These are phyloP conservation scores for Galeopsomyia nigrocyanea DNA, from an alignment of 2,888 invertebrate species.

Conservation along the genomic window DNA sequence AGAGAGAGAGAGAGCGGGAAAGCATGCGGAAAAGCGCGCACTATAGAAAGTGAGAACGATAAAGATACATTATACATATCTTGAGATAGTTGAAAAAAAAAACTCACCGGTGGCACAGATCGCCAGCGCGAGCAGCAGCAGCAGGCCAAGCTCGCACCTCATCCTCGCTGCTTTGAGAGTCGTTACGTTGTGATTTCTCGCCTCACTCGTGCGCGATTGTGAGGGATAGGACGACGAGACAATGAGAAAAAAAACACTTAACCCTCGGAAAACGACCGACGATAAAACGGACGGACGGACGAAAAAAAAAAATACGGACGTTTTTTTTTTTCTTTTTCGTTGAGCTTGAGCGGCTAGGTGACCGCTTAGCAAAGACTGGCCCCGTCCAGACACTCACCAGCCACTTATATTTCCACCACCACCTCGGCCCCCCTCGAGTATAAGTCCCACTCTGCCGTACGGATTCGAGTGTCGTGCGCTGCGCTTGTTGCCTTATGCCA, in stretches of 20 bases:
- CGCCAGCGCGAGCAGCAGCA: constrained; percentile 59
- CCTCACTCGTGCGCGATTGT: no score
- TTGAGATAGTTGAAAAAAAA: background rate
- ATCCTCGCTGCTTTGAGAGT: constrained; percentile 53
- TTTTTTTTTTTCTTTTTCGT: no score
- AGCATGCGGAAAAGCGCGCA: background rate
- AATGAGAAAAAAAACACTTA: no score
- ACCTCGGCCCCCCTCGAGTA: constrained; percentile 41
- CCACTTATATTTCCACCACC: constrained; percentile 68
- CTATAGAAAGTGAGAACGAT: background rate
- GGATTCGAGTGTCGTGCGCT: background rate
- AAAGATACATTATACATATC: background rate
- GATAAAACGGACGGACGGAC: no score
- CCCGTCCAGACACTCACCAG: constrained; percentile 60
- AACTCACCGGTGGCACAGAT: constrained; percentile 60
- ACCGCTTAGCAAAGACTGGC: constrained; percentile 66
- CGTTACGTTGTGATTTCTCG: no score
- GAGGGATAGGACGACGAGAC: no score
- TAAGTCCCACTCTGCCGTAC: background rate
- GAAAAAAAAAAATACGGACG: no score
- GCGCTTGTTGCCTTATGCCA: background rate
- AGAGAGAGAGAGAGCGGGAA: background rate
- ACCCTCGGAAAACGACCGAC: no score
- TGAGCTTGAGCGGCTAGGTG: constrained; percentile 48
- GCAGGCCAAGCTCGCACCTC: constrained; percentile 63